Percentiles rank a stretch among this genome's conserved stretches.
Evolutionary conservation across 2,113 vertebrate species (phyloP).

Genomic region (Dasyprocta punctata): DNA sequence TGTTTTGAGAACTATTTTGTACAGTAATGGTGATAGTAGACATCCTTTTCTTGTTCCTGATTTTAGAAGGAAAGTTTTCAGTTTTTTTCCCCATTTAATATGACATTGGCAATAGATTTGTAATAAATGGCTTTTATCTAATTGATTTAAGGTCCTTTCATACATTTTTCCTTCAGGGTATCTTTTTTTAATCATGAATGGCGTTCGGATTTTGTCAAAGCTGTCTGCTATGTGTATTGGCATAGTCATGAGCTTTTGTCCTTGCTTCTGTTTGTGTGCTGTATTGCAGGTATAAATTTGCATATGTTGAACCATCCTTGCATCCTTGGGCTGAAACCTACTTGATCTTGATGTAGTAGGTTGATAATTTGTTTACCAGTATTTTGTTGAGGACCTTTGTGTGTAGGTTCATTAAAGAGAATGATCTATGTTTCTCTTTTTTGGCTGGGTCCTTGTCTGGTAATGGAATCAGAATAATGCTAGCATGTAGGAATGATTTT

Average conservation of each 20-base stretch:
- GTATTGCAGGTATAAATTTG: neutral
- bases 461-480: neutral
- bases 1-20: neutral
- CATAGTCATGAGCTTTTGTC: neutral
- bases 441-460: neutral
- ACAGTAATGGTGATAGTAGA: neutral
- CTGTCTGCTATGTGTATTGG: neutral
- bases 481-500: neutral
- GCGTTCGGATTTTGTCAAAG: neutral
- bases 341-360: neutral
- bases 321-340: neutral
- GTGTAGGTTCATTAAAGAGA: neutral
- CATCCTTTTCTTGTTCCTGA: neutral
- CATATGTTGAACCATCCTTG: neutral
- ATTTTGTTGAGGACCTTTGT: neutral
- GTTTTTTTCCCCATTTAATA: neutral
- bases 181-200: neutral
- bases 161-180: neutral
- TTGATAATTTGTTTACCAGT: neutral
- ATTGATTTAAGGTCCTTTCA: neutral
- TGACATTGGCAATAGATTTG: neutral
- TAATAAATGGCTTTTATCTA: neutral
- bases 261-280: neutral
- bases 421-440: neutral
- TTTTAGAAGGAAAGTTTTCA: neutral